A percentile compares a stretch with the other conserved stretches of the same genome.
Evolutionary conservation across 2,797 vertebrate genomes (phyloP).

Genomic region (Amniataba percoides): DNA sequence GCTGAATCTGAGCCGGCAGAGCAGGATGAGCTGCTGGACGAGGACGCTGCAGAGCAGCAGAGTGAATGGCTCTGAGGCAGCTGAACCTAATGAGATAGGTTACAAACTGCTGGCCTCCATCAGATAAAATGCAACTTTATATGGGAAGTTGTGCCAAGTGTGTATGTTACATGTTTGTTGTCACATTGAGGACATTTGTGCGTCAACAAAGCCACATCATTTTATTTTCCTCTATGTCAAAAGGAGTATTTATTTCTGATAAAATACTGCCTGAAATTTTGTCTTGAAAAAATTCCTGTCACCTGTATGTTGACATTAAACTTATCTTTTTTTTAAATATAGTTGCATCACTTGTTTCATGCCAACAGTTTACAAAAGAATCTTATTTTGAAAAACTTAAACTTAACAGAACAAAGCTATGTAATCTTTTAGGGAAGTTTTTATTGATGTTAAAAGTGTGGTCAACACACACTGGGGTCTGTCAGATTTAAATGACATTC

Average conservation of each 20-base stretch:
- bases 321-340: background rate
- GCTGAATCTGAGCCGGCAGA: constrained; percentile 63
- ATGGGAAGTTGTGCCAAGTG: background rate
- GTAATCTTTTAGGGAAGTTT: constrained; percentile 18
- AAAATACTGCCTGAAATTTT: constrained; percentile 16
- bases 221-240: constrained; percentile 14
- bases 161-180: constrained; percentile 33
- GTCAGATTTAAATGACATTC: constrained; percentile 50
- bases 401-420: background rate
- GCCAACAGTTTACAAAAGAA: background rate
- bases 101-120: constrained; percentile 6
- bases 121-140: background rate
- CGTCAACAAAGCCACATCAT: background rate
- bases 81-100: constrained; percentile 14
- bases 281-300: background rate
- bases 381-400: constrained; percentile 6
- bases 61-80: constrained; percentile 72
- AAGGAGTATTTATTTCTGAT: background rate
- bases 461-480: constrained; percentile 26
- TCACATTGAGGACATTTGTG: background rate
- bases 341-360: constrained; percentile 4
- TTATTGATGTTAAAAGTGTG: constrained; percentile 60
- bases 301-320: constrained; percentile 19
- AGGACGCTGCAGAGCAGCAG: constrained; percentile 19
- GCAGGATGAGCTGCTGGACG: constrained; percentile 76